Evolutionary conservation across 1,140 invertebrate species (phyloP).

Genomic region (honey bee (Apis mellifera)): Amel_HAv3.1 CM009940.2:10213501-10214000

Average conservation of each 20-base stretch:
- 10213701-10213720: constrained; percentile 8
- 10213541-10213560: background rate
- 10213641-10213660: constrained; percentile 69
- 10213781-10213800: background rate
- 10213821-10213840: too few species aligned
- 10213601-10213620: constrained; percentile 22
- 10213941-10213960: background rate
- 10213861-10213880: background rate
- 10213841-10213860: background rate
- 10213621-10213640: constrained; percentile 63
- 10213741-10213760: background rate
- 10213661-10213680: constrained; percentile 74
- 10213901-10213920: background rate
- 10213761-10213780: background rate
- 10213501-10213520: constrained; percentile 6
- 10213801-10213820: background rate
- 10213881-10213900: background rate
- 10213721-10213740: background rate
- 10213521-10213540: background rate
- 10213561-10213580: background rate
- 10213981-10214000: background rate
- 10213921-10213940: background rate
- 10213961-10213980: background rate
- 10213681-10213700: constrained; percentile 26
- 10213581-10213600: constrained; percentile 23